Evolutionary conservation across 2,797 vertebrate species (phyloP).

Genomic region (Etheostoma perlongum): DNA sequence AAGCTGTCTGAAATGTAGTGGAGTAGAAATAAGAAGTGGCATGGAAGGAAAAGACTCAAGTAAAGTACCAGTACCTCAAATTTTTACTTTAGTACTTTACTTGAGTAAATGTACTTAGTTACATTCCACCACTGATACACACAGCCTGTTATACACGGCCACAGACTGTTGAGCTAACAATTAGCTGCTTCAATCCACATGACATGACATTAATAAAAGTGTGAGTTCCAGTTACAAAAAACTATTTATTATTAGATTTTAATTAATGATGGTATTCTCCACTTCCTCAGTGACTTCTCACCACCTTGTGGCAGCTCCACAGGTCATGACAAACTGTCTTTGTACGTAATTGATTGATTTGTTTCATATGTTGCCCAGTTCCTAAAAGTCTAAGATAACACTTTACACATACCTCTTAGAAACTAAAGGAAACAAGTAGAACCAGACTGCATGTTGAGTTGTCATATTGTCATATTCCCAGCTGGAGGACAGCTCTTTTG

Average conservation of each 20-base stretch:
- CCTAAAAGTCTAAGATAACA: not conserved
- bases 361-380: slow-evolving; percentile 3
- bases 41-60: no score
- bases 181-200: not conserved
- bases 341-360: no score
- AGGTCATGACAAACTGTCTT: slow-evolving; percentile 4
- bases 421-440: slow-evolving; percentile 28
- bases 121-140: no score
- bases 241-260: not conserved
- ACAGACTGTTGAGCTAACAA: not conserved
- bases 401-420: not conserved
- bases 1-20: no score
- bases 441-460: slow-evolving; percentile 11
- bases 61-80: no score
- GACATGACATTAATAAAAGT: not conserved
- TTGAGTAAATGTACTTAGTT: no score
- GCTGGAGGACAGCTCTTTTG: slow-evolving; percentile 27
- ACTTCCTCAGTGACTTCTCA: not conserved
- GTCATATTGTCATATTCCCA: slow-evolving; percentile 27
- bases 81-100: no score
- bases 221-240: not conserved
- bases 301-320: not conserved
- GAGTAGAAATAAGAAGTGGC: no score
- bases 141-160: not conserved
- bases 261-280: slow-evolving; percentile 1